Conservation (phyloP, 1,140 invertebrate genomes). For the Samia ricini region DNA sequence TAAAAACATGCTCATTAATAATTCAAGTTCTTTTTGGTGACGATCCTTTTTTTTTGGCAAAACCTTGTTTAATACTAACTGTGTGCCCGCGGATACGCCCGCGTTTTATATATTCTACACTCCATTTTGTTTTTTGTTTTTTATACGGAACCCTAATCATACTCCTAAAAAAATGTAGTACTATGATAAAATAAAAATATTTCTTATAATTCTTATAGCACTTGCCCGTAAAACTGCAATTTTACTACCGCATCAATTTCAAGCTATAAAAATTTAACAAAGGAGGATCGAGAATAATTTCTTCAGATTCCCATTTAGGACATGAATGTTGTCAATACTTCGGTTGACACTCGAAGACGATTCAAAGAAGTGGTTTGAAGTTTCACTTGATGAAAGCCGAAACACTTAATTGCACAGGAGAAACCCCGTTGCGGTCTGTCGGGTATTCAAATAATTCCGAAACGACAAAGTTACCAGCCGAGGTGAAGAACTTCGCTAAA, state of each 20-base stretch:
- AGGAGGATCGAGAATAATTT: neutral
- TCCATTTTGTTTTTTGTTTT: no score
- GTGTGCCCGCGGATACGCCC: no score
- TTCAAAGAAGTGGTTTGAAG: conserved; percentile 51
- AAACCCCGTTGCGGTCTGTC: conserved; percentile 30
- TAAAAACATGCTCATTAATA: no score
- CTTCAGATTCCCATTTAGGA: neutral
- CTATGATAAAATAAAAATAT: no score
- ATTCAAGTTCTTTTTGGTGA: no score
- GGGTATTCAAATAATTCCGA: conserved; percentile 45
- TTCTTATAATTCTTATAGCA: no score
- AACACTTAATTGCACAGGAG: conserved; percentile 62
- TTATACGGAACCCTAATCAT: no score
- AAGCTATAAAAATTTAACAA: neutral
- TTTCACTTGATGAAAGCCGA: conserved; percentile 59
- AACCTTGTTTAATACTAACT: no score
- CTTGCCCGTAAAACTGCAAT: neutral
- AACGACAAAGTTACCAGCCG: conserved; percentile 30
- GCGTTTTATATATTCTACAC: no score
- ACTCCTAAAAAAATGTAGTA: no score
- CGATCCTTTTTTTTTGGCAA: no score
- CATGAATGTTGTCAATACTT: neutral
- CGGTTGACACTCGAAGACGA: conserved; percentile 36
- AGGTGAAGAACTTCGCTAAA: conserved; percentile 57
- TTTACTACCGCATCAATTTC: neutral